Conservation (phyloP, 2,113 vertebrate genomes). For the Toxostoma redivivum region DNA sequence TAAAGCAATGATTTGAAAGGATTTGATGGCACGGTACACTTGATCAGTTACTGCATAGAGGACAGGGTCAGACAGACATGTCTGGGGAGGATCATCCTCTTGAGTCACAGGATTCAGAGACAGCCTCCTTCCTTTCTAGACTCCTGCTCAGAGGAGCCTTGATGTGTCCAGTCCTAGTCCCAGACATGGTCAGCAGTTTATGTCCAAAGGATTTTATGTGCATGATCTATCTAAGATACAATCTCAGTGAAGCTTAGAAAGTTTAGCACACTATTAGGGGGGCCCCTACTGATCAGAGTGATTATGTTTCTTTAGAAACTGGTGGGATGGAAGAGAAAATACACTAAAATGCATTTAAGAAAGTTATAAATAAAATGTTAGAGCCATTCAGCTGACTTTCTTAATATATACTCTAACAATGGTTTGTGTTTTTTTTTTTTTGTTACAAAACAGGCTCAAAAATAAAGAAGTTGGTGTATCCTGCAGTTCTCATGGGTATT, state of each 20-base stretch:
- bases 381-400: not conserved
- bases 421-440: not conserved
- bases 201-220: not conserved
- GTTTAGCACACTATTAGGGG: not conserved
- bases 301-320: not conserved
- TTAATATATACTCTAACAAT: not conserved
- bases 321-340: not conserved
- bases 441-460: conserved; percentile 80
- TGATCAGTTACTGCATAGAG: not conserved
- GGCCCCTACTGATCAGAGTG: not conserved
- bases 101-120: not conserved
- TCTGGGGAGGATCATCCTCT: not conserved
- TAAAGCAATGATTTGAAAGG: not conserved
- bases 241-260: not conserved
- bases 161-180: not conserved
- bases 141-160: not conserved
- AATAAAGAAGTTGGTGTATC: conserved; percentile 86
- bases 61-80: not conserved
- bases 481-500: conserved; percentile 82
- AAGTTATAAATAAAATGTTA: not conserved
- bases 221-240: not conserved
- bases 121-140: not conserved
- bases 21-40: not conserved
- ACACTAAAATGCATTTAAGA: not conserved
- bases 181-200: not conserved